A percentile compares a stretch with the other conserved stretches of the same genome.
Evolutionary conservation across 2,113 vertebrate genomes (phyloP).

Genomic region (Pteronura brasiliensis): DNA sequence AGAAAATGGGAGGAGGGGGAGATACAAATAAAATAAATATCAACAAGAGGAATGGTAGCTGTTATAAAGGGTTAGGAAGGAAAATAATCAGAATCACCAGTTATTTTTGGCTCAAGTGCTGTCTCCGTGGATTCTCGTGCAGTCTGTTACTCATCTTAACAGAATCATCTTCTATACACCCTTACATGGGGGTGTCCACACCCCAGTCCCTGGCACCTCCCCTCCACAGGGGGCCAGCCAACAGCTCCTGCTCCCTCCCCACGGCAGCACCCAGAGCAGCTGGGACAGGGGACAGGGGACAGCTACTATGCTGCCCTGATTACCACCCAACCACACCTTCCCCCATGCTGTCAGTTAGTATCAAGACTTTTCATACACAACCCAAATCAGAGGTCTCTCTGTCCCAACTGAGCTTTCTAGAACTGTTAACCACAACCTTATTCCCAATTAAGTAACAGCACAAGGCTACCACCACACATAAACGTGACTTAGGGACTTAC

Average conservation of each 20-base stretch:
- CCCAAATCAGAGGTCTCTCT: not conserved
- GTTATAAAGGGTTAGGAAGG: not conserved
- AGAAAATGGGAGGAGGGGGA: not conserved
- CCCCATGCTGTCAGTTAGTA: too few relatives aligned
- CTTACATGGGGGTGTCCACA: not conserved
- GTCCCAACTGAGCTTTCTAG: not conserved
- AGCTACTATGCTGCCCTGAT: fast-evolving
- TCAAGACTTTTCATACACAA: not conserved
- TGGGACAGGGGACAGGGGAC: too few relatives aligned
- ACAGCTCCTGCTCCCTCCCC: not conserved
- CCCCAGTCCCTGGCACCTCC: not conserved
- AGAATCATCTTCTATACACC: not conserved
- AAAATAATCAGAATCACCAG: not conserved
- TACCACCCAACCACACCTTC: not conserved
- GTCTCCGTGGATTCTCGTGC: not conserved
- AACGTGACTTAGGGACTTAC: not conserved
- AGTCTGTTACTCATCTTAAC: not conserved
- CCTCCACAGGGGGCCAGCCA: not conserved
- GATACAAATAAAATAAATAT: not conserved
- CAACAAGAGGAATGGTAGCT: not conserved
- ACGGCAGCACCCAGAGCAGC: not conserved
- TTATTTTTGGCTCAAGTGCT: not conserved
- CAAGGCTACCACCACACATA: not conserved
- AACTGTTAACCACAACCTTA: not conserved
- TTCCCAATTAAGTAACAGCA: not conserved